phyloP scores from a whole-genome alignment of 2,113 vertebrate species.

The Haemorhous mexicanus region DNA sequence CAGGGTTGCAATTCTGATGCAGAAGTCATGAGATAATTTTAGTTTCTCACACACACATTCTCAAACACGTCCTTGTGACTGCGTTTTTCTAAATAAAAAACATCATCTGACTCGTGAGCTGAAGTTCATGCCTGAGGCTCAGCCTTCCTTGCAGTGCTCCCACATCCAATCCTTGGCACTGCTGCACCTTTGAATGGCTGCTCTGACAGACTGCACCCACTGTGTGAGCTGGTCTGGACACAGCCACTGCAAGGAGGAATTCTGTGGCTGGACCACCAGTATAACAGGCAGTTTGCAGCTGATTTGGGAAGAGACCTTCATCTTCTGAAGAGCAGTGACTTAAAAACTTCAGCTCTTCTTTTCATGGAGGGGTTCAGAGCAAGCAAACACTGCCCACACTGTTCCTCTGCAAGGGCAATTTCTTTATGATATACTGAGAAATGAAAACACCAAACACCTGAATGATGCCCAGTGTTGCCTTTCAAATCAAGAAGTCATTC shows the following conservation, averaged over 20 bases:
- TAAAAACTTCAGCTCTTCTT: not conserved
- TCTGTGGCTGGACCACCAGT: not conserved
- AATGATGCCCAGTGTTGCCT: not conserved
- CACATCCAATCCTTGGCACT: not conserved
- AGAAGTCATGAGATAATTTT: not conserved
- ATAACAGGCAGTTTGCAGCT: not conserved
- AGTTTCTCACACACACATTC: not conserved
- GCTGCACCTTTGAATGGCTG: not conserved
- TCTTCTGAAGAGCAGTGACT: not conserved
- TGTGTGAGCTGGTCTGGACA: rapidly evolving
- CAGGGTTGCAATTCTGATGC: not conserved
- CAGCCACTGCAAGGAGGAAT: not conserved
- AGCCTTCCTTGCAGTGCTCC: not conserved
- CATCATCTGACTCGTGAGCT: not conserved
- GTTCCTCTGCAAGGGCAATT: not conserved
- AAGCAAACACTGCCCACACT: not conserved
- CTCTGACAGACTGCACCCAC: not conserved
- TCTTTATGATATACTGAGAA: not conserved
- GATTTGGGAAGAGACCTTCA: not conserved
- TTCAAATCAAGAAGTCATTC: not conserved
- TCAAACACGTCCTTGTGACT: not conserved
- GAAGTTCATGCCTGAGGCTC: not conserved
- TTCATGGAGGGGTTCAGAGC: not conserved
- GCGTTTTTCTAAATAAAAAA: not conserved
- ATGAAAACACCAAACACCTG: not conserved